Evolutionary conservation across 2,113 vertebrate genomes (phyloP).

Genomic region (Tapirus terrestris): DNA sequence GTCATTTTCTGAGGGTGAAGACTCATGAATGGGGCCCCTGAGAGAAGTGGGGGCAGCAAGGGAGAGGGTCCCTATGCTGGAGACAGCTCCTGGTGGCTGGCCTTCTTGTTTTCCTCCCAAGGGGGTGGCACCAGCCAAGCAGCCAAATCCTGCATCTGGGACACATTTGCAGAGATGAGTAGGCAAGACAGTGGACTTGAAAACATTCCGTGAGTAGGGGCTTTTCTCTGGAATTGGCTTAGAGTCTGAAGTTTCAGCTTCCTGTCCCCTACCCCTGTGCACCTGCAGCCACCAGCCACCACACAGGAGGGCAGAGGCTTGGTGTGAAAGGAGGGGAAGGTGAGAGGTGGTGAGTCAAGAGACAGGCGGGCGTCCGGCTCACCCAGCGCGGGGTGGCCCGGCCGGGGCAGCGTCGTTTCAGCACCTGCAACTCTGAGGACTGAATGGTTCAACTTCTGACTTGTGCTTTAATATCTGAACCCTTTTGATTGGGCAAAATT

Average conservation of each 20-base stretch:
- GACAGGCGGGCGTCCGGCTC: too few relatives aligned
- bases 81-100: not conserved
- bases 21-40: not conserved
- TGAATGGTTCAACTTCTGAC: not conserved
- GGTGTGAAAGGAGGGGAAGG: not conserved
- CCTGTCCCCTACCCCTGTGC: not conserved
- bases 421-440: not conserved
- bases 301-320: not conserved
- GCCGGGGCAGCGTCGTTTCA: not conserved
- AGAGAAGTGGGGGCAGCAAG: not conserved
- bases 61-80: rapidly evolving
- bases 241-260: not conserved
- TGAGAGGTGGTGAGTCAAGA: not conserved
- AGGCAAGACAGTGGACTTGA: not conserved
- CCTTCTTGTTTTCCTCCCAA: not conserved
- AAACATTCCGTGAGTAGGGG: not conserved
- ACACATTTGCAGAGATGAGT: rapidly evolving
- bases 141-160: not conserved
- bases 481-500: not conserved
- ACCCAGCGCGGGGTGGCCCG: rapidly evolving
- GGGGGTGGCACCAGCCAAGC: not conserved
- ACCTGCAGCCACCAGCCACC: not conserved
- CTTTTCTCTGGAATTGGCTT: not conserved
- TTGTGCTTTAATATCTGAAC: not conserved
- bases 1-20: not conserved